Evolutionary conservation across 2,113 vertebrate genomes (phyloP).

Genomic region (Eptesicus fuscus): DNA sequence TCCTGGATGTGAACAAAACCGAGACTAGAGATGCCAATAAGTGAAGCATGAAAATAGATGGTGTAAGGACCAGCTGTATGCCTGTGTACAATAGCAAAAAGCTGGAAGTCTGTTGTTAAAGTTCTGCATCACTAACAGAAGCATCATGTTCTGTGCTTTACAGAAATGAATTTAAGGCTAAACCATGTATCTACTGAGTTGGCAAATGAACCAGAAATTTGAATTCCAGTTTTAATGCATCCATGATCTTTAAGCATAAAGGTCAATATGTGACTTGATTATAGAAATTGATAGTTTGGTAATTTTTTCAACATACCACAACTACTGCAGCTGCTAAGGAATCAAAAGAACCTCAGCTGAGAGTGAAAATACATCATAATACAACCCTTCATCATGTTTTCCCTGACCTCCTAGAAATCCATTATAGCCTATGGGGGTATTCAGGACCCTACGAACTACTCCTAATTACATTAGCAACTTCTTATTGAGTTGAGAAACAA

Average conservation of each 20-base stretch:
- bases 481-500: neutral
- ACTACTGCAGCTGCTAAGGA: constrained; percentile 11
- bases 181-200: neutral
- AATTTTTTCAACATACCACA: neutral
- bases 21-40: neutral
- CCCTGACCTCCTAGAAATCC: neutral
- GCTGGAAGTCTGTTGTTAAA: constrained; percentile 3
- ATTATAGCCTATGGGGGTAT: neutral
- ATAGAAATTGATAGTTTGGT: neutral
- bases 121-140: constrained; percentile 13
- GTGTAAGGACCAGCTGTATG: neutral
- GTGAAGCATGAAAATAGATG: constrained; percentile 34
- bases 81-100: neutral
- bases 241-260: neutral
- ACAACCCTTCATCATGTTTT: neutral
- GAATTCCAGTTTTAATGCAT: neutral
- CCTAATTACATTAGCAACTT: neutral
- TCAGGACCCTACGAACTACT: neutral
- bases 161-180: neutral
- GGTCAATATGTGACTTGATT: neutral
- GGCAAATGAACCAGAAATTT: neutral
- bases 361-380: neutral
- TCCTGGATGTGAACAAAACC: neutral
- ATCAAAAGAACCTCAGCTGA: neutral
- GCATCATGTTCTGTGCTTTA: neutral